Evolutionary conservation across 1,140 invertebrate species (phyloP), one percentile per base, ranked within the genome.

Genomic region (Anthonomus grandis): DNA sequence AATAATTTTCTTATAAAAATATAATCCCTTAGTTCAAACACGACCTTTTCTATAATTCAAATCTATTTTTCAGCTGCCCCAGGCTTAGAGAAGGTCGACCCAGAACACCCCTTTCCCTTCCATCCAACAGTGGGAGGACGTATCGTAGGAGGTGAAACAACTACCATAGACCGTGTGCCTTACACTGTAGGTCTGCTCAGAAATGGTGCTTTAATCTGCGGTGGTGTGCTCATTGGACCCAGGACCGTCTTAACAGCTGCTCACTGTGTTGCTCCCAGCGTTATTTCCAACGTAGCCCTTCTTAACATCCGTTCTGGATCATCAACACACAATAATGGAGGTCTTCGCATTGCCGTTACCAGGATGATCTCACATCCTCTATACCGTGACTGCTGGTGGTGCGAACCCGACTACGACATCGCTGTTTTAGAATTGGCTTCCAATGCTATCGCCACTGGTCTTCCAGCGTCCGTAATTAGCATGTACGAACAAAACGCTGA

Each of bases 201-300:
- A 9, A 65, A 74, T 45, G 76, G 76, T 9, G 68, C 70, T 2
- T 82, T 84, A 60, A 70, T 76, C 24, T 86, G 84, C 62, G 84
- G 84, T 4, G 84, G 81, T 2, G 73, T 81, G 2, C 76, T 86
- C n/a, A 77, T 86, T 19, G 74, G 75, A 12, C 66, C 74, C 5
- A 76, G 76, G 15, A 74, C 79, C 38, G 74, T 87, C 21, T 59
- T 89, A 1, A 86, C 84, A 4, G 86, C 86, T 19, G 85, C 85
- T 5, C 86, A 89, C 69, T 89, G 86, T 68, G 72, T 73, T 0
- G 55, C 57, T 24, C 61, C 64, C 2, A 68, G 19, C 4, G 60
- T 62, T 9, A 52, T 57, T 27, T n/a, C 34, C 23, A 4, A 18
- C 57, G 23, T 57, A 12, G n/a, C 24, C 31, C 19, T 23, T 12